Evolutionary conservation across 2,888 invertebrate species (phyloP), one percentile per base, ranked within the genome.

Genomic region (Uloborus plumipes): DNA sequence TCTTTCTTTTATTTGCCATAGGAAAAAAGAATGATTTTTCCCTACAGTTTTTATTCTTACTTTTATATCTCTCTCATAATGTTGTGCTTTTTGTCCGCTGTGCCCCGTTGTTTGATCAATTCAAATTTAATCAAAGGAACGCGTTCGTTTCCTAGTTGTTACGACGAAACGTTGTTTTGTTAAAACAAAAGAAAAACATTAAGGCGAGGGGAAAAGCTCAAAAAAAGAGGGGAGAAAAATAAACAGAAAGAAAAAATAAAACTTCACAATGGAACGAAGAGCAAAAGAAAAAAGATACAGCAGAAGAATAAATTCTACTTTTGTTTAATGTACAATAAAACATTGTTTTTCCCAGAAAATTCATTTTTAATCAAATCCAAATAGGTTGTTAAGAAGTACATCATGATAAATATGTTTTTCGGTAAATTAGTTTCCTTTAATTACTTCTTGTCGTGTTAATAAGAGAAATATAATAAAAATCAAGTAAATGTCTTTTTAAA

Each of bases 111-210:
- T 75, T 58, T 59, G 59, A 67, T 75, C 50, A 59, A 59, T 59
- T 75, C 59, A 67, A 67, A 75, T 75, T 75, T 75, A 75, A 75
- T 75, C 67, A 75, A 65, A 74, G 58, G 66, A 75, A 59, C 62
- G 51, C 11, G 47, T 55, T 74, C 51, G 39, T 39, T 39, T 20
- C 15, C 16, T 3, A 64, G 62, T 73, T 39, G 7, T 53, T 13
- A 3, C 18, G 55, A 55, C 49, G 22, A 39, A 64, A 65, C 65
- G 47, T 26, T 20, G 55, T 64, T 64, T 16, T 15, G 15, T 49
- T n/a, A 13, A 64, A 64, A 65, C 39, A 65, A 74, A 74, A 22
- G 20, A 47, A 71, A 71, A 39, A 39, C 39, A 39, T 39, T 39
- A 4, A 11, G 39, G 39, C 11, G 39, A 11, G 39, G 11, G 39